Percentiles rank a stretch among this genome's conserved stretches.
Evolutionary conservation across 2,888 invertebrate species (phyloP).

Genomic region (Lasioglossum villosulum): DNA sequence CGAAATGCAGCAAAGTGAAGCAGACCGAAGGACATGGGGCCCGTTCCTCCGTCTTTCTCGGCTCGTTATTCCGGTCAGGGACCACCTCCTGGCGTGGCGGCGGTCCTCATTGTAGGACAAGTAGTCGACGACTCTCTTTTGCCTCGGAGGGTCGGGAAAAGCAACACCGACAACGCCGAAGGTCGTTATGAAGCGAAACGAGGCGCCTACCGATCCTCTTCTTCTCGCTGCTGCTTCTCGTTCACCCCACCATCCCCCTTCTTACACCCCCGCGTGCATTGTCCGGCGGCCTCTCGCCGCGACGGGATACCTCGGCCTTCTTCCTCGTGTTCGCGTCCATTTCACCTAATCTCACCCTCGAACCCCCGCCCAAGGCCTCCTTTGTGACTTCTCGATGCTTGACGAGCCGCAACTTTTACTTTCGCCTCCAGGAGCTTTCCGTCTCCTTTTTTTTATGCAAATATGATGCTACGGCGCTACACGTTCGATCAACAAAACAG

Average conservation of each 20-base stretch:
- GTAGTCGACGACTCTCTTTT: conserved; percentile 60
- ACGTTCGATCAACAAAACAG: no score
- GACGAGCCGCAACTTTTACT: background rate
- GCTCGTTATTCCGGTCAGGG: conserved; percentile 75
- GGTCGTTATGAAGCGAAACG: conserved; percentile 61
- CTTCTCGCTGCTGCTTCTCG: conserved; percentile 21
- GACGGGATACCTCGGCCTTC: conserved; percentile 14
- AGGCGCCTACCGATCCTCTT: conserved; percentile 50
- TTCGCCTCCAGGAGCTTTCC: background rate
- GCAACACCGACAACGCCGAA: conserved; percentile 57
- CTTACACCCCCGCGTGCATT: background rate
- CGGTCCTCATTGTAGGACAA: conserved; percentile 71
- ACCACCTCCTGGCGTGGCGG: conserved; percentile 72
- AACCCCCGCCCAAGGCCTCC: background rate
- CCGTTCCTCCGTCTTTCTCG: conserved; percentile 58
- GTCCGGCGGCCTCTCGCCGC: background rate
- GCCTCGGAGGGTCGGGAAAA: conserved; percentile 62
- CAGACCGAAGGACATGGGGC: conserved; percentile 53
- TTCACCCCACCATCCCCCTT: background rate
- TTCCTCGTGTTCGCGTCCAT: conserved; percentile 37
- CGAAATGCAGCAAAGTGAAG: conserved; percentile 39
- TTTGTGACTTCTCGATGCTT: conserved; percentile 38
- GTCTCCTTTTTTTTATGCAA: no score
- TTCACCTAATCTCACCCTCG: conserved; percentile 43
- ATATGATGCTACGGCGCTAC: no score